These are phyloP conservation scores for Aromia moschata DNA, from an alignment of 2,888 invertebrate species.

Conservation along the genomic window DNA sequence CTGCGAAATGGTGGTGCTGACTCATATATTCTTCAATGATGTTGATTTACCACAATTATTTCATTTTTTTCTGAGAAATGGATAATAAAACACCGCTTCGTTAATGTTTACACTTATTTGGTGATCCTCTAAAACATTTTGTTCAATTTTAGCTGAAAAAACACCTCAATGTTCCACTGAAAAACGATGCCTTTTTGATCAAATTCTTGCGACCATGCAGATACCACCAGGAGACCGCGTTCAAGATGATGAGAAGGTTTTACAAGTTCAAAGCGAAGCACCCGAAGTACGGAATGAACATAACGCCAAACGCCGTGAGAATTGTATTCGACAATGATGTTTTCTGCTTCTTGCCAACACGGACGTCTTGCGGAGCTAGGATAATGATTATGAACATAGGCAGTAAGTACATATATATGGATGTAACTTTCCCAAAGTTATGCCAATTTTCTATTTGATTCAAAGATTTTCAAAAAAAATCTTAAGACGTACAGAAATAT, in stretches of 20 bases:
- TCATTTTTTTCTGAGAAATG: too few relatives aligned
- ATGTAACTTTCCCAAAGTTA: too few relatives aligned
- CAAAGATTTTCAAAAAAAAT: too few relatives aligned
- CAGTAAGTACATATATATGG: too few relatives aligned
- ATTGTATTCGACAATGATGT: constrained; percentile 73
- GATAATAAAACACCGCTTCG: too few relatives aligned
- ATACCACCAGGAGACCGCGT: constrained; percentile 84
- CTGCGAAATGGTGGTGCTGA: too few relatives aligned
- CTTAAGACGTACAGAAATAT: too few relatives aligned
- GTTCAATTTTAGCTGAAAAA: too few relatives aligned
- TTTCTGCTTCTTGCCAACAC: constrained; percentile 73
- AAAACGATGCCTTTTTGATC: constrained; percentile 76
- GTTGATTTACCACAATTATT: too few relatives aligned
- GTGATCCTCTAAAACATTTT: neutral
- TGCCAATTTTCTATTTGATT: too few relatives aligned
- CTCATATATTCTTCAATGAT: too few relatives aligned
- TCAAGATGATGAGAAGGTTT: constrained; percentile 77
- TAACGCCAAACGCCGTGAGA: constrained; percentile 72
- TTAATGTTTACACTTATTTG: neutral
- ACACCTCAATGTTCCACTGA: constrained; percentile 71
- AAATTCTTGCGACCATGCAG: constrained; percentile 88
- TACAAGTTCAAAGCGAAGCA: constrained; percentile 75
- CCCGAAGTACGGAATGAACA: constrained; percentile 69
- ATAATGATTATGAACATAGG: constrained; percentile 77
- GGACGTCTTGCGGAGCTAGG: constrained; percentile 74